A percentile compares a stretch with the other conserved stretches of the same genome.
Evolutionary conservation across 2,113 vertebrate genomes (phyloP).

Genomic region (Odobenus rosmarus): DNA sequence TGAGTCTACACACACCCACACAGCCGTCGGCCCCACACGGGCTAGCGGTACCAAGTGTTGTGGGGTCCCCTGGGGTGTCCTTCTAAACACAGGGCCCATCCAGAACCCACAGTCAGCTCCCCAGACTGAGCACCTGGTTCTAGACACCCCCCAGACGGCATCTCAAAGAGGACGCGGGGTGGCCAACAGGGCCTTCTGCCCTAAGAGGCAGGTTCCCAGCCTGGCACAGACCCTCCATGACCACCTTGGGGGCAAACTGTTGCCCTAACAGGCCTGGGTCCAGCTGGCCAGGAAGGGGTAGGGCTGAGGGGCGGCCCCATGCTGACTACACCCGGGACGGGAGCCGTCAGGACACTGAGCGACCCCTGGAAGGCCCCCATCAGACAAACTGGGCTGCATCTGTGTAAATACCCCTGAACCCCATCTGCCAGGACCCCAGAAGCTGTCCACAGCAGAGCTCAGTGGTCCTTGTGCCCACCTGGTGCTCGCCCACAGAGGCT

Average conservation of each 20-base stretch:
- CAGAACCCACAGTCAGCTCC: not conserved
- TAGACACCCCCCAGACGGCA: not conserved
- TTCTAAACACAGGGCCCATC: not conserved
- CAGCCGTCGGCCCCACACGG: rapidly evolving
- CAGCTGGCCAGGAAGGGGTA: not conserved
- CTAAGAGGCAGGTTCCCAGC: not conserved
- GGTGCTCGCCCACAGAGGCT: not conserved
- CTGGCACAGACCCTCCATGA: not conserved
- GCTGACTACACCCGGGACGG: not conserved
- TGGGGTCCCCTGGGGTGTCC: not conserved
- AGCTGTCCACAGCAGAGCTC: not conserved
- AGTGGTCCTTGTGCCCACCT: not conserved
- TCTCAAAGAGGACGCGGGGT: not conserved
- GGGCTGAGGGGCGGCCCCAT: no score
- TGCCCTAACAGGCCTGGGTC: not conserved
- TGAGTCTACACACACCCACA: not conserved
- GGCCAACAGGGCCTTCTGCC: not conserved
- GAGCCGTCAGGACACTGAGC: not conserved
- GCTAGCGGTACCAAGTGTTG: not conserved
- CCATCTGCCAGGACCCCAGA: not conserved
- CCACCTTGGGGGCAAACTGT: not conserved
- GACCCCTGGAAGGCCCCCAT: no score
- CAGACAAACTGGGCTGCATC: no score
- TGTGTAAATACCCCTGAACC: not conserved
- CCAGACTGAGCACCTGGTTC: not conserved